phyloP scores from a whole-genome alignment of 2,888 invertebrate species.

The Hecatera dysodea region DNA sequence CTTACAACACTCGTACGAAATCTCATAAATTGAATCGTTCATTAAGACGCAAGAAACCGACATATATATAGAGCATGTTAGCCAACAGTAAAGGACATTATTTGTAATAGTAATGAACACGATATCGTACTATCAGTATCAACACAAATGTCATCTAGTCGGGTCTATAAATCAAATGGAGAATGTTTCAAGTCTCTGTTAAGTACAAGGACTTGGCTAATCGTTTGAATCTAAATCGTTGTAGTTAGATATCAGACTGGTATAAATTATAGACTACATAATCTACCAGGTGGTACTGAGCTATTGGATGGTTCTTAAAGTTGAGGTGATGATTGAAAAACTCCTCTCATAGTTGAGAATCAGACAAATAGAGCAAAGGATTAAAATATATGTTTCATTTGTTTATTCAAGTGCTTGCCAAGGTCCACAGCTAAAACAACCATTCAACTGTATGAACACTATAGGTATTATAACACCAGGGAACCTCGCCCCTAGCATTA shows the following conservation, averaged over 20 bases:
- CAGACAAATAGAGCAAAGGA: neutral
- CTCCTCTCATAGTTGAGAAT: neutral
- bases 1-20: slow-evolving; percentile 27
- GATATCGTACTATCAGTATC: slow-evolving; percentile 26
- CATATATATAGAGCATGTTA: slow-evolving; percentile 29
- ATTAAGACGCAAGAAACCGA: slow-evolving; percentile 17
- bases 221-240: slow-evolving; percentile 42
- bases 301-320: neutral
- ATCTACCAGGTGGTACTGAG: neutral
- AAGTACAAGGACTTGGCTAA: slow-evolving; percentile 56
- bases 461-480: no score
- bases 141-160: slow-evolving; percentile 54
- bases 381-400: neutral
- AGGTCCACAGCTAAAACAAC: no score
- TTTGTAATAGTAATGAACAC: slow-evolving; percentile 18
- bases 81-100: slow-evolving; percentile 18
- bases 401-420: no score
- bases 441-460: no score
- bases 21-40: slow-evolving; percentile 27
- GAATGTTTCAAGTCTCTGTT: slow-evolving; percentile 55
- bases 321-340: neutral
- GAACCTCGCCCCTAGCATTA: no score
- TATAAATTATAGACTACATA: slow-evolving; percentile 28
- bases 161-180: slow-evolving; percentile 54
- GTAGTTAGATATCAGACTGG: slow-evolving; percentile 16